A percentile compares a stretch with the other conserved stretches of the same genome.
Conservation (phyloP, 2,113 vertebrate genomes). For the Bufo gargarizans region DNA sequence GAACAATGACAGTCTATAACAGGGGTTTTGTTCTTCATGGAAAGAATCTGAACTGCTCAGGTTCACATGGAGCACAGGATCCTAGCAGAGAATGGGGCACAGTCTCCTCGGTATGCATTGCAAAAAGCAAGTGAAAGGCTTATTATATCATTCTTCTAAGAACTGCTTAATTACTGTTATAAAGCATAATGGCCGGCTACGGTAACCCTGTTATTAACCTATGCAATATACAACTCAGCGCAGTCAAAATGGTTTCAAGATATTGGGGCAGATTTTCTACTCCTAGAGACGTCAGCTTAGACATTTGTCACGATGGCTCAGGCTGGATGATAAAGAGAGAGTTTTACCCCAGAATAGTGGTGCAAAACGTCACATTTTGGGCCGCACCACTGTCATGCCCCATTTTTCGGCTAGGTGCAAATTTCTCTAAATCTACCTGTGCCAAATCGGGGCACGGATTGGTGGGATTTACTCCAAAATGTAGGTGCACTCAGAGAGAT, state of each 20-base stretch:
- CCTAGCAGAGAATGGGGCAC: neutral
- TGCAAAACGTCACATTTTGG: too few species aligned
- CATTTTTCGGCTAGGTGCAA: too few species aligned
- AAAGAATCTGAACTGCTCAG: neutral
- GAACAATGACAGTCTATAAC: constrained; percentile 13
- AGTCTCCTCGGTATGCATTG: neutral
- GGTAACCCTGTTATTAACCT: neutral
- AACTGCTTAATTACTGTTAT: neutral
- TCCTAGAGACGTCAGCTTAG: too few species aligned
- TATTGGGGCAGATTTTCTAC: too few species aligned
- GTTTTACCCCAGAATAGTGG: too few species aligned
- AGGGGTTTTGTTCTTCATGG: neutral
- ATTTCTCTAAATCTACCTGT: too few species aligned
- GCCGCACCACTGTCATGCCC: too few species aligned
- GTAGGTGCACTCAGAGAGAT: too few species aligned
- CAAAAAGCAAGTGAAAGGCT: neutral
- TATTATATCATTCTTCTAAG: neutral
- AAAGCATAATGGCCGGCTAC: neutral
- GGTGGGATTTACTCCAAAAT: too few species aligned
- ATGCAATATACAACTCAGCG: neutral
- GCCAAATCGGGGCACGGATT: too few species aligned
- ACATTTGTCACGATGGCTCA: too few species aligned
- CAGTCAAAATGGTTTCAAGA: neutral
- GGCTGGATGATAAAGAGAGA: too few species aligned
- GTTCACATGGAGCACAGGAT: neutral